These are phyloP conservation scores for Watsonalla binaria DNA, from an alignment of 2,888 invertebrate genomes.

Conservation along the genomic window DNA sequence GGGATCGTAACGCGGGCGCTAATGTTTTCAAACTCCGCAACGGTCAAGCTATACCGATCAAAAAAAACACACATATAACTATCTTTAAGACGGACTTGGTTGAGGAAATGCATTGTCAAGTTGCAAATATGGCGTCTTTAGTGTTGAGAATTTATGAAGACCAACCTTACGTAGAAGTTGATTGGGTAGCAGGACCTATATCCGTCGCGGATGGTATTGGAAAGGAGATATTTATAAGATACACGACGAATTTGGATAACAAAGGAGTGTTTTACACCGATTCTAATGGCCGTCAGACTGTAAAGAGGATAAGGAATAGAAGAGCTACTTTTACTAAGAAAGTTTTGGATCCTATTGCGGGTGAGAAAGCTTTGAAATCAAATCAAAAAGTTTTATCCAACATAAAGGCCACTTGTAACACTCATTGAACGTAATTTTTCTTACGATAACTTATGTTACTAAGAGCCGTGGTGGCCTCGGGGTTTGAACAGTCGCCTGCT, in stretches of 20 bases:
- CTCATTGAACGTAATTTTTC: too few relatives aligned
- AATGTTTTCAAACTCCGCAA: background rate
- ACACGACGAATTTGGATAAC: conserved; percentile 80
- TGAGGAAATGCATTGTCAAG: conserved; percentile 84
- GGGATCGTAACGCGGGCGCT: background rate
- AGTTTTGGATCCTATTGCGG: background rate
- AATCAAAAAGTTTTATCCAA: too few relatives aligned
- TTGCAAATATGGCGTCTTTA: conserved; percentile 84
- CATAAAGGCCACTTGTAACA: too few relatives aligned
- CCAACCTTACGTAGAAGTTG: conserved; percentile 81
- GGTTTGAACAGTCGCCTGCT: too few relatives aligned
- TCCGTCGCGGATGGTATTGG: conserved; percentile 82
- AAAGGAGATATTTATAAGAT: conserved; percentile 88
- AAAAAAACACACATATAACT: background rate
- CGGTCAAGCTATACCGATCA: background rate
- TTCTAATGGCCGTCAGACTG: conserved; percentile 92
- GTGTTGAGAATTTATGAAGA: conserved; percentile 83
- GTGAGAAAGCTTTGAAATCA: too few relatives aligned
- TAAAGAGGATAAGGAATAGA: conserved; percentile 82
- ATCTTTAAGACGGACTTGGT: conserved; percentile 79
- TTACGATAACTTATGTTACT: too few relatives aligned
- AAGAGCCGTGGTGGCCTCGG: too few relatives aligned
- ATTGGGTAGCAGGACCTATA: conserved; percentile 90
- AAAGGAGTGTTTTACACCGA: conserved; percentile 90
- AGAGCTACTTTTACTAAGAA: conserved; percentile 29